Conservation (phyloP, 2,797 vertebrate genomes). For the Etheostoma nigrum region DNA sequence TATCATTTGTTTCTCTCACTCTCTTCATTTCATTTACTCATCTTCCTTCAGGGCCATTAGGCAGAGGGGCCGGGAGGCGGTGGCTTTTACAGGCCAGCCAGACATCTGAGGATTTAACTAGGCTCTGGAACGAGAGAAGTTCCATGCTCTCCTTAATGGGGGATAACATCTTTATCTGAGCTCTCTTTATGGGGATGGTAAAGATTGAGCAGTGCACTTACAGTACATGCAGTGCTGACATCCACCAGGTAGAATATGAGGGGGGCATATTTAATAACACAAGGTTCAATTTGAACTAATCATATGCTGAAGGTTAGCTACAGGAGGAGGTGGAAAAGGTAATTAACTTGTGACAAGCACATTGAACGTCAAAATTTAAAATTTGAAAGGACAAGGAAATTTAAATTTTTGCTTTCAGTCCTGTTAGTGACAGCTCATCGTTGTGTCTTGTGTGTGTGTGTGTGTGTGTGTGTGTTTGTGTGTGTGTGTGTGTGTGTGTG, state of each 20-base stretch:
- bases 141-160: conserved; percentile 49
- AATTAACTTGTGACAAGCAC: conserved; percentile 17
- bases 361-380: neutral
- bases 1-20: conserved; percentile 63
- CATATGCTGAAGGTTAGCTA: conserved; percentile 14
- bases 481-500: neutral
- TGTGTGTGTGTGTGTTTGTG: neutral
- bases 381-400: neutral
- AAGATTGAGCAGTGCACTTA: conserved; percentile 34
- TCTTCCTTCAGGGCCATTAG: conserved; percentile 67
- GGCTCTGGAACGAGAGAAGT: conserved; percentile 47
- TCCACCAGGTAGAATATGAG: conserved; percentile 13
- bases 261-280: conserved; percentile 32
- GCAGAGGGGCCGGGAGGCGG: conserved; percentile 37
- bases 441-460: neutral
- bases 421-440: neutral
- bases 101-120: conserved; percentile 71
- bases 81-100: conserved; percentile 51
- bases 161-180: conserved; percentile 58
- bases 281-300: conserved; percentile 33
- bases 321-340: neutral
- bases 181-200: conserved; percentile 36
- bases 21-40: conserved; percentile 58
- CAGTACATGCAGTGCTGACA: conserved; percentile 32
- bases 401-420: conserved; percentile 4